phyloP scores from a whole-genome alignment of 2,888 invertebrate genomes.

The Yponomeuta plumbellus region DNA sequence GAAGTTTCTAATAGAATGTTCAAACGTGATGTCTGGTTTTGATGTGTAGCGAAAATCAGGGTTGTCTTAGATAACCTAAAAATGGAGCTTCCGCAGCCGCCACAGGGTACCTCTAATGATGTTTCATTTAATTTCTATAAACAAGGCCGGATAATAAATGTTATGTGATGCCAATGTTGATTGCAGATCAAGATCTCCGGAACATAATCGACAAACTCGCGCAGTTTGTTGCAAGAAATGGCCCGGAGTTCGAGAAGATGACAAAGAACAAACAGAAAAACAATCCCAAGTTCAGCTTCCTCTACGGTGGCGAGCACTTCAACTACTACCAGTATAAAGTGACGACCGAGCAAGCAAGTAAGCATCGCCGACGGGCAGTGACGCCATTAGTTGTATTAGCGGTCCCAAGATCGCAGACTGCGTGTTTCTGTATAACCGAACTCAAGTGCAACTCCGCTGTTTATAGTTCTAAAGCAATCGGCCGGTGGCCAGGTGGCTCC shows the following conservation, averaged over 20 bases:
- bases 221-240: slow-evolving; percentile 99
- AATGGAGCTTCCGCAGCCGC: slow-evolving; percentile 77
- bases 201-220: slow-evolving; percentile 99
- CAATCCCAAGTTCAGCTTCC: slow-evolving; percentile 97
- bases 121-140: background rate
- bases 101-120: slow-evolving; percentile 12
- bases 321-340: slow-evolving; percentile 98
- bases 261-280: slow-evolving; percentile 98
- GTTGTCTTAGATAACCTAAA: slow-evolving; percentile 26
- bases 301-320: slow-evolving; percentile 96
- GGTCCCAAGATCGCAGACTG: slow-evolving; percentile 42
- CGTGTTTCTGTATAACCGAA: slow-evolving; percentile 58
- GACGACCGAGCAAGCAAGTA: slow-evolving; percentile 94
- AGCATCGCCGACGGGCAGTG: slow-evolving; percentile 69
- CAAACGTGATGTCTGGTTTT: background rate
- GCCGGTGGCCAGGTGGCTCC: slow-evolving; percentile 71
- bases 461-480: slow-evolving; percentile 86
- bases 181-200: slow-evolving; percentile 92
- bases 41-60: background rate
- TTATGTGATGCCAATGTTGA: background rate
- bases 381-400: slow-evolving; percentile 36
- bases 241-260: slow-evolving; percentile 99
- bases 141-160: background rate
- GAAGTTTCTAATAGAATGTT: background rate
- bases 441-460: slow-evolving; percentile 75